Conservation (phyloP, 2,888 invertebrate genomes). For the Itoplectis maculator region DNA sequence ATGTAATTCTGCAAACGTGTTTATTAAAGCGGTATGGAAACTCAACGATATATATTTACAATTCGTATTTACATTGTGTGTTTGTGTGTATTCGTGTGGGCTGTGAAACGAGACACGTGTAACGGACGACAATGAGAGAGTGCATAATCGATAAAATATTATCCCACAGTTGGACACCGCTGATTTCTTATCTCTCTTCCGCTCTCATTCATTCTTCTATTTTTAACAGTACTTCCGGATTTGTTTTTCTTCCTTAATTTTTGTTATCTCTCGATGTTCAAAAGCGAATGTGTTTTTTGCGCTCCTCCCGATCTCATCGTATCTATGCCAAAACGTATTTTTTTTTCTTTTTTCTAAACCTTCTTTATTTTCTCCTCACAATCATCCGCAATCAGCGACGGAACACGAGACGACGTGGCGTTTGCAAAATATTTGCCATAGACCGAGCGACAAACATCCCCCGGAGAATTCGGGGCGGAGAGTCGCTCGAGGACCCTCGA, state of each 20-base stretch:
- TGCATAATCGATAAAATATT: conserved; percentile 56
- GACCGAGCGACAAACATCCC: conserved; percentile 55
- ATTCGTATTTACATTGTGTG: conserved; percentile 83
- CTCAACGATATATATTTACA: conserved; percentile 86
- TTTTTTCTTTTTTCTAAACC: background rate
- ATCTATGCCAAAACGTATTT: conserved; percentile 29
- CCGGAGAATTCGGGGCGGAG: conserved; percentile 18
- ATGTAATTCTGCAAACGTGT: conserved; percentile 86
- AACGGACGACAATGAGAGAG: conserved; percentile 46
- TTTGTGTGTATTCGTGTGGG: conserved; percentile 56
- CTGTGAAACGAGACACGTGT: conserved; percentile 45
- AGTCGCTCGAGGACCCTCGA: conserved; percentile 61
- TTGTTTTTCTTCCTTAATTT: background rate
- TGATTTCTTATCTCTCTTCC: conserved; percentile 8
- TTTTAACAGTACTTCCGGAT: conserved; percentile 16
- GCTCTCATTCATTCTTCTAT: background rate
- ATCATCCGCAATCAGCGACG: too few relatives aligned
- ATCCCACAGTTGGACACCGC: conserved; percentile 53
- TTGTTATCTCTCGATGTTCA: conserved; percentile 11
- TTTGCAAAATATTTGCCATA: conserved; percentile 29
- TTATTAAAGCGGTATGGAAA: conserved; percentile 88
- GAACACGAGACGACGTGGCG: background rate
- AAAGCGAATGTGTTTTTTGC: conserved; percentile 54
- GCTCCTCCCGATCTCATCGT: conserved; percentile 34
- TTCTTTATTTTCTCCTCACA: conserved; percentile 23